Base-by-base conservation (phyloP, 53 echinoderm and acorn worm species). In the Crossaster papposus region DNA sequence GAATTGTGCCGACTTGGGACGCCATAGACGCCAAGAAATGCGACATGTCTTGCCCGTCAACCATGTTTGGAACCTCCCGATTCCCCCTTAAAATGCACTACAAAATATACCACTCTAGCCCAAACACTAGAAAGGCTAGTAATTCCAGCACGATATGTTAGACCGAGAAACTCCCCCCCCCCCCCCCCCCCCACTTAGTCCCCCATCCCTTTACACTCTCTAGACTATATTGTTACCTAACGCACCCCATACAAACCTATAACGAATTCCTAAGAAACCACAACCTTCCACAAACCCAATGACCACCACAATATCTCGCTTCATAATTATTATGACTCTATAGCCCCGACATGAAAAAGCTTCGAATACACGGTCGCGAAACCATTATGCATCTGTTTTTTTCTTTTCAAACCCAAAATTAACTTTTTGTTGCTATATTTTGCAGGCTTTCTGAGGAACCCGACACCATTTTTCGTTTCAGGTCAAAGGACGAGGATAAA, bases 401-500 rank as follows among this genome's bases (percentile, higher is more conserved):
- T 68, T 30, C 31, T 12, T 35, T 0, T 62, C 24, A 35, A 81
- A 64, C 23, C 13, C 44, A 36, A 36, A 63, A 30, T 34, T n/a
- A n/a, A n/a, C n/a, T n/a, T n/a, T n/a, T 79, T 79, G 79, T 51
- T 51, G 23, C 54, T 30, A 37, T 30, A 17, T 18, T 81, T 55
- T 23, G 30, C 28, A 3, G 18, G 12, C 34, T 32, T 34, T 70
- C 38, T 24, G 23, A 34, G 54, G 30, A 85, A 73, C n/a, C 72
- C 31, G 72, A 85, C 50, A 70, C 50, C 73, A 17, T 72, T 72
- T 17, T 50, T 20, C 71, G 85, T 85, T 85, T 32, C 73, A 72
- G 85, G 85, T 85, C 85, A 85, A n/a, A 53, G 18, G 14, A 72
- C 85, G 14, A 9, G 51, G 14, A 85, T 85, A 85, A 73, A 72